phyloP scores from a whole-genome alignment of 2,797 vertebrate genomes.

The Amphiprion clarkii region DNA sequence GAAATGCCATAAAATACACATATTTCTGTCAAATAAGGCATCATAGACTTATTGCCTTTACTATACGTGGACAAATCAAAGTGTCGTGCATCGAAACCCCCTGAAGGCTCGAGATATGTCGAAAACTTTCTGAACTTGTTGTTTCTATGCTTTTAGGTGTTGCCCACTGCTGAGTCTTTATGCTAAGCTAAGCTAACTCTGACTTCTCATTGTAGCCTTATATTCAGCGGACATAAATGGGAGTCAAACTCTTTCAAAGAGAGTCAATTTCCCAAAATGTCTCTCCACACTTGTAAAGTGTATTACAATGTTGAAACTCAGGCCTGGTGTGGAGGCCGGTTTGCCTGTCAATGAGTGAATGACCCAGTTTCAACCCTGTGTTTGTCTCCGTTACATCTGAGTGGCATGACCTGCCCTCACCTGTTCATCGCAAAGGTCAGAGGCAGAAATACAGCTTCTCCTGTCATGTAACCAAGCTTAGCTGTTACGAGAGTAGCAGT shows the following conservation, averaged over 20 bases:
- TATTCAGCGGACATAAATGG: background rate
- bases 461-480: slow-evolving; percentile 2
- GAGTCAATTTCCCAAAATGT: background rate
- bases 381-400: slow-evolving; percentile 52
- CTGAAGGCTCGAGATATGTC: no score
- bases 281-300: slow-evolving; percentile 1
- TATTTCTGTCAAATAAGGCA: no score
- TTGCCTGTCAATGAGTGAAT: slow-evolving; percentile 44
- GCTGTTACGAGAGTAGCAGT: slow-evolving; percentile 4
- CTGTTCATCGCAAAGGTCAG: slow-evolving; percentile 23
- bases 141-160: no score
- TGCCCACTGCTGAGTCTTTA: background rate
- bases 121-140: no score
- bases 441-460: slow-evolving; percentile 2
- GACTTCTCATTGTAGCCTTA: no score
- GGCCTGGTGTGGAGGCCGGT: slow-evolving; percentile 28
- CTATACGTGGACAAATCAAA: no score
- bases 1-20: no score
- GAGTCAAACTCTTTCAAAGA: background rate
- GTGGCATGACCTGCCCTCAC: slow-evolving; percentile 54
- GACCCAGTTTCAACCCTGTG: slow-evolving; percentile 33
- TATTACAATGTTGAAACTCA: slow-evolving; percentile 29
- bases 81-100: no score
- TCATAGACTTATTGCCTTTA: no score
- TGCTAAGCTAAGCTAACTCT: background rate